Conservation (phyloP, 2,113 vertebrate species). For the Nymphicus hollandicus region DNA sequence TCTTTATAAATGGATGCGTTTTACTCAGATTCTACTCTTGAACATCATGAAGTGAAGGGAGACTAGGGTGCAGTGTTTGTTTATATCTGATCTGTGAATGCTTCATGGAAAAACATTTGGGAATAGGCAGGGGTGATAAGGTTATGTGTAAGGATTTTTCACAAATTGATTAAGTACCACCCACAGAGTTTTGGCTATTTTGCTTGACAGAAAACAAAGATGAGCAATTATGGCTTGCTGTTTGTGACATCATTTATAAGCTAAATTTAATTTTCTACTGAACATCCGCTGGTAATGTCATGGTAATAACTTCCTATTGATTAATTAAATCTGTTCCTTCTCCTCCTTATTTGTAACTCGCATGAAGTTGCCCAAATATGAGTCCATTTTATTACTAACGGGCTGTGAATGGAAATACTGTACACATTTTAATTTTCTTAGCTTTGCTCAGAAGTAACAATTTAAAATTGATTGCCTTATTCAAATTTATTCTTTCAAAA, state of each 20-base stretch:
- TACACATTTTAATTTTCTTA: constrained; percentile 21
- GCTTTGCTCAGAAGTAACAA: background rate
- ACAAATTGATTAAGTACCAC: constrained; percentile 13
- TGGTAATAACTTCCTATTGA: constrained; percentile 79
- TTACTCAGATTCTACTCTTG: background rate
- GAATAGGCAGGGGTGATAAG: constrained; percentile 21
- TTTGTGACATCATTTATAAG: constrained; percentile 72
- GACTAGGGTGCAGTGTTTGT: background rate
- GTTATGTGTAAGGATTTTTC: constrained; percentile 34
- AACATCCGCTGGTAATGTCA: constrained; percentile 75
- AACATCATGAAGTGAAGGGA: background rate
- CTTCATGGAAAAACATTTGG: constrained; percentile 1
- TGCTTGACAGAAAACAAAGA: constrained; percentile 64
- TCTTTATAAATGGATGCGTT: background rate
- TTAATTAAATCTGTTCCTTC: constrained; percentile 62
- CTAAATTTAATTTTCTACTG: constrained; percentile 79
- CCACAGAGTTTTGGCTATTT: constrained; percentile 39
- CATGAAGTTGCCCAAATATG: constrained; percentile 14
- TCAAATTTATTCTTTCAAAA: constrained; percentile 6
- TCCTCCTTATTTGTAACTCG: constrained; percentile 61
- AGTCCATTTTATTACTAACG: background rate
- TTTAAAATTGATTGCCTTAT: constrained; percentile 5
- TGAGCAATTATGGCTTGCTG: constrained; percentile 65
- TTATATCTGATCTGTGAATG: background rate
- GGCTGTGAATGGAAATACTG: background rate